Evolutionary conservation across 2,888 invertebrate genomes (phyloP).

Genomic region (Sinohyriopsis cumingii): DNA sequence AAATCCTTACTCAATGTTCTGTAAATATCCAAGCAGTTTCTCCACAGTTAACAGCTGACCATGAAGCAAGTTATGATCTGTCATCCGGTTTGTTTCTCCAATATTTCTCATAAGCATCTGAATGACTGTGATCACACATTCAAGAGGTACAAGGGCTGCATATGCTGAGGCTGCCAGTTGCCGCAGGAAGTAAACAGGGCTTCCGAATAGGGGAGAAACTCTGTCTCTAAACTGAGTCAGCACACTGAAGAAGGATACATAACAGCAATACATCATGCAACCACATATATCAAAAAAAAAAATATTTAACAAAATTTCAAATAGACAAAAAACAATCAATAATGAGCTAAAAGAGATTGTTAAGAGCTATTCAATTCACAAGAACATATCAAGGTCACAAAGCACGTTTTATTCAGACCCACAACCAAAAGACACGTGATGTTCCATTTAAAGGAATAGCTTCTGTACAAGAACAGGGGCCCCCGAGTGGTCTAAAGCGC

Average conservation of each 20-base stretch:
- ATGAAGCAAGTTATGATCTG: constrained; percentile 43
- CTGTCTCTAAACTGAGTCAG: constrained; percentile 24
- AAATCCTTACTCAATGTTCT: too few relatives aligned
- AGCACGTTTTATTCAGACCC: too few relatives aligned
- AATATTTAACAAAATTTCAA: not conserved
- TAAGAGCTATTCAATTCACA: not conserved
- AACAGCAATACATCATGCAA: not conserved
- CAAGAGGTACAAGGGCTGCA: constrained; percentile 50
- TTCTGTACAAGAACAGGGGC: too few relatives aligned
- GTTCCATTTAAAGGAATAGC: too few relatives aligned
- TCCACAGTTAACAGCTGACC: constrained; percentile 45
- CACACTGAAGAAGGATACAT: constrained; percentile 26
- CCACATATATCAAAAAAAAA: not conserved
- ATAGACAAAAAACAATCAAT: not conserved
- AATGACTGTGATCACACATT: constrained; percentile 26
- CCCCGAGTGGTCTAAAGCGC: too few relatives aligned
- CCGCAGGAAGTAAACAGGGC: constrained; percentile 60
- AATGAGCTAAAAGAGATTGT: not conserved
- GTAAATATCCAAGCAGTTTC: constrained; percentile 25
- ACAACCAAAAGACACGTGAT: too few relatives aligned
- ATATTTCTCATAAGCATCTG: not conserved
- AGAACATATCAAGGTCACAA: too few relatives aligned
- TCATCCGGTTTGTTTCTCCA: not conserved
- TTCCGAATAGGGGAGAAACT: constrained; percentile 33
- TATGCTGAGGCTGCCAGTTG: constrained; percentile 59